Evolutionary conservation across 2,113 vertebrate species (phyloP), one percentile per base, ranked within the genome.

Genomic region (Ranitomeya variabilis): DNA sequence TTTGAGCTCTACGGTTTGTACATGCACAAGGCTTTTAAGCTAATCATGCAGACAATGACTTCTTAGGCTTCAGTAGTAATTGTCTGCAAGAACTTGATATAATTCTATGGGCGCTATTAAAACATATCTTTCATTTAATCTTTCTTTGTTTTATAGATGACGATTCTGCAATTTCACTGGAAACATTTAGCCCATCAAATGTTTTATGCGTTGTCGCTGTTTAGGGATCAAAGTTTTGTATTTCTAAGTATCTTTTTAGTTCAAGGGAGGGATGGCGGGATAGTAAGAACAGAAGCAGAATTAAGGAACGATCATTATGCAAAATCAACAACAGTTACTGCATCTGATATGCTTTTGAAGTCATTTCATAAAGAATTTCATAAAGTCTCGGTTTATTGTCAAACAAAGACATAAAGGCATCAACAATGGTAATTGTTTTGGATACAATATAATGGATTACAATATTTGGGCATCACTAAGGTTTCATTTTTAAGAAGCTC

Each of bases 41-140:
- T 89, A 89, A 89, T 89, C 82, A 89, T 79, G 74, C 82, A 89
- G 82, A 85, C 87, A 85, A 85, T 89, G 60, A 64, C 62, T 89
- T 89, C 69, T 52, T 88, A 77, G 59, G 87, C 87, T 84, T 84
- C 67, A 79, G 73, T 80, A 60, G 74, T 85, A 83, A 78, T 80
- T 89, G 86, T 87, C 62, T 80, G 57, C 69, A 57, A 55, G 45
- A 18, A 64, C 73, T 64, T 83, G 62, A 88, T 73, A 76, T 59
- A 60, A n/a, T 89, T 85, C 81, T 69, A 79, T 84, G 52, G 77
- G 57, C 66, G 82, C 87, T 79, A 84, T 89, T 89, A 84, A 78
- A 76, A 89, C 83, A 69, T 84, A 84, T 89, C 81, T 79, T 84
- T 89, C 45, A 69, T 82, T 74, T 86, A 62, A 87, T 87, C 85